Evolutionary conservation across 35 echinoderm and acorn worm species (phyloP).

Genomic region (Apostichopus parvimensis): DNA sequence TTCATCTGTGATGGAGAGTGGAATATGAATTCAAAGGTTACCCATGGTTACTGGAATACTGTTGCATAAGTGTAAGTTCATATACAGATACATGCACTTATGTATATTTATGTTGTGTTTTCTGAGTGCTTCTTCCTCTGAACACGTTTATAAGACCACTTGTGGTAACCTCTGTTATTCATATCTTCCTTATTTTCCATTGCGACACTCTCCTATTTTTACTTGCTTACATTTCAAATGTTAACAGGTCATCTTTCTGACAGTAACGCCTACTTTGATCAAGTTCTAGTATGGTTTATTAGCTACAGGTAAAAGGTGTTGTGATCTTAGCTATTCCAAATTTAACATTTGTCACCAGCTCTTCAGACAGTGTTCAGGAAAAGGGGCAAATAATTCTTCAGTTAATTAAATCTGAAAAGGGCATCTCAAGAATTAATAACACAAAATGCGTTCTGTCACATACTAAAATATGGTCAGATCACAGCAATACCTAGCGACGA

Average conservation of each 20-base stretch:
- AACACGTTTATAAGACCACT: too few relatives aligned
- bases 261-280: background rate
- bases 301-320: background rate
- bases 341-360: background rate
- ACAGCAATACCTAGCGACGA: background rate
- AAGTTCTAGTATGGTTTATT: background rate
- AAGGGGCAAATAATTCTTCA: background rate
- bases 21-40: too few relatives aligned
- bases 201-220: too few relatives aligned
- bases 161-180: too few relatives aligned
- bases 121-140: too few relatives aligned
- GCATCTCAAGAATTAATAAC: conserved; percentile 13
- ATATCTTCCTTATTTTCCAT: too few relatives aligned
- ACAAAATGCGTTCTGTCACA: background rate
- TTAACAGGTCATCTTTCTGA: background rate
- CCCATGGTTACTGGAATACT: too few relatives aligned
- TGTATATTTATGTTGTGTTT: too few relatives aligned
- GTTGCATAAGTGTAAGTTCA: too few relatives aligned
- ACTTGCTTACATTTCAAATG: background rate
- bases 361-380: background rate
- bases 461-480: conserved; percentile 1
- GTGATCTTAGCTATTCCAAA: background rate
- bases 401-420: conserved; percentile 23
- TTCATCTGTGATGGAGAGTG: too few relatives aligned
- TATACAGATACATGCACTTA: too few relatives aligned